phyloP scores from a whole-genome alignment of 2,888 invertebrate genomes.

The Perithous albicinctus region DNA sequence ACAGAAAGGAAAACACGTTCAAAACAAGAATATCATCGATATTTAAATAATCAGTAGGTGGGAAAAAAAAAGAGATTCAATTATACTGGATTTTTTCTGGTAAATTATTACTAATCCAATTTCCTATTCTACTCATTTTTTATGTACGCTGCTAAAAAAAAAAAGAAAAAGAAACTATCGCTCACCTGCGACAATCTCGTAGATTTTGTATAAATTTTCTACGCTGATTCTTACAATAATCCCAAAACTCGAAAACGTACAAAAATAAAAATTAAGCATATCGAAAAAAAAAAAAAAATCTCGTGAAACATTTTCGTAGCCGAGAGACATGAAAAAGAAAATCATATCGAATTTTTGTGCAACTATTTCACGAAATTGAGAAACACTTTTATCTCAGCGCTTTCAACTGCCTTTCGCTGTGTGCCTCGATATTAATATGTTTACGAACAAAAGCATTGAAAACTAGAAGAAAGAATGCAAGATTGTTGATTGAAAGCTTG shows the following conservation, averaged over 20 bases:
- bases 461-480: slow-evolving; percentile 33
- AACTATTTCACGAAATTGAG: slow-evolving; percentile 5
- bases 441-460: slow-evolving; percentile 52
- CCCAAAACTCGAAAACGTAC: background rate
- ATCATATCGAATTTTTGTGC: slow-evolving; percentile 47
- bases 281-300: slow-evolving; percentile 31
- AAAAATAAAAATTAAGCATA: slow-evolving; percentile 26
- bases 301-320: background rate
- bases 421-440: slow-evolving; percentile 73
- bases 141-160: slow-evolving; percentile 13
- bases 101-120: background rate
- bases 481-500: slow-evolving; percentile 50
- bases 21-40: slow-evolving; percentile 47
- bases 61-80: slow-evolving; percentile 15
- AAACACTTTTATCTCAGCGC: slow-evolving; percentile 14
- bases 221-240: background rate
- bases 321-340: background rate
- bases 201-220: slow-evolving; percentile 8
- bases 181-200: slow-evolving; percentile 11
- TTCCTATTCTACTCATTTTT: background rate
- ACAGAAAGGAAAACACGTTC: slow-evolving; percentile 29
- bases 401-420: slow-evolving; percentile 75
- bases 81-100: slow-evolving; percentile 8
- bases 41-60: slow-evolving; percentile 30
- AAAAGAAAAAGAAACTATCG: slow-evolving; percentile 1